Conservation (phyloP, 2,888 invertebrate species). For the Encarsia formosa region DNA sequence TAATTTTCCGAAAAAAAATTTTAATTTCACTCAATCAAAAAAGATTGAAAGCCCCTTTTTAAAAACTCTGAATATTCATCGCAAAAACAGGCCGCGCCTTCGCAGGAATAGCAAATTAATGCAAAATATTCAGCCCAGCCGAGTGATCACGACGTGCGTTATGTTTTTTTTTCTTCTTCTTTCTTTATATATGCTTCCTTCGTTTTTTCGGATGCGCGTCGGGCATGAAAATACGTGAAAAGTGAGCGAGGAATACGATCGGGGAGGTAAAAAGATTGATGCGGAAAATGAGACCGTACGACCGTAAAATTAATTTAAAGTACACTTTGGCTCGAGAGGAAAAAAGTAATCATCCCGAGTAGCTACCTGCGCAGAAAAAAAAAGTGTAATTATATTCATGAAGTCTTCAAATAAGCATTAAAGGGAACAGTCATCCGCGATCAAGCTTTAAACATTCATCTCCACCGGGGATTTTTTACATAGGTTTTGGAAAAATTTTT, state of each 20-base stretch:
- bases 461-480: no score
- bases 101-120: background rate
- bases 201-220: no score
- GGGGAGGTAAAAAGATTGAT: background rate
- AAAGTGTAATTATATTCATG: no score
- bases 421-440: no score
- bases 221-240: background rate
- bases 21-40: background rate
- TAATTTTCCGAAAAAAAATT: conserved; percentile 4
- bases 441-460: no score
- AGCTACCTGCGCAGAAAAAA: no score
- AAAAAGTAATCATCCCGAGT: no score
- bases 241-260: background rate
- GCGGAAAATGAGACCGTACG: no score
- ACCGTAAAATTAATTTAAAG: no score
- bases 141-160: background rate
- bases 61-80: conserved; percentile 8
- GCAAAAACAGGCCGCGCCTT: background rate
- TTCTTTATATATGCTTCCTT: background rate
- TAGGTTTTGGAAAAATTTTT: no score
- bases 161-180: background rate
- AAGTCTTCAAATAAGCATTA: no score
- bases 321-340: no score
- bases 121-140: background rate
- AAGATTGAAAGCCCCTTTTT: background rate